These are phyloP conservation scores for Chelonoidis abingdonii DNA, from an alignment of 2,113 vertebrate species.

Conservation along the genomic window DNA sequence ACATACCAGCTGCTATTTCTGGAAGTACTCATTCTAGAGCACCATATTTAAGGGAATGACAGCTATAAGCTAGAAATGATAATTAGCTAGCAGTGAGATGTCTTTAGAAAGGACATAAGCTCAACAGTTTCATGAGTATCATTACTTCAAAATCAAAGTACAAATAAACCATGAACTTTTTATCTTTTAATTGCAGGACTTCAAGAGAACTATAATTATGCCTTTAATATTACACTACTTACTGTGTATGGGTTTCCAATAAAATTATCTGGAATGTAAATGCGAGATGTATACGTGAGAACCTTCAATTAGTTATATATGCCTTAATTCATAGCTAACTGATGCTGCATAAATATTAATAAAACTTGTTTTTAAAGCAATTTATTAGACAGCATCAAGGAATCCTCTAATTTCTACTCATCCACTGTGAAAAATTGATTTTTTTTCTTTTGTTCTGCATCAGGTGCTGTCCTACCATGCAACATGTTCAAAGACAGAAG, in stretches of 20 bases:
- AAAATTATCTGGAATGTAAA: slow-evolving; percentile 19
- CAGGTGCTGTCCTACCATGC: slow-evolving; percentile 99
- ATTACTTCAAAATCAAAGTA: slow-evolving; percentile 7
- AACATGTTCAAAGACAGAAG: slow-evolving; percentile 98
- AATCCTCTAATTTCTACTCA: slow-evolving; percentile 4
- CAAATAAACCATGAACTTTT: background rate
- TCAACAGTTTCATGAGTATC: background rate
- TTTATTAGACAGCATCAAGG: slow-evolving; percentile 26
- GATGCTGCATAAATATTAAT: slow-evolving; percentile 19
- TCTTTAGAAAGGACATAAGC: background rate
- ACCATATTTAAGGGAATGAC: background rate
- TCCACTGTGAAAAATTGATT: background rate
- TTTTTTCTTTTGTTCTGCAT: slow-evolving; percentile 64
- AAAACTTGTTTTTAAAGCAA: slow-evolving; percentile 41
- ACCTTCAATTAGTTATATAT: slow-evolving; percentile 11
- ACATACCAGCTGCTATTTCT: background rate
- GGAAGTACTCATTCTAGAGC: background rate
- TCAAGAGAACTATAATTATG: background rate
- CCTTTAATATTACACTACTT: slow-evolving; percentile 33
- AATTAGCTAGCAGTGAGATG: background rate
- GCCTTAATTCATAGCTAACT: slow-evolving; percentile 37
- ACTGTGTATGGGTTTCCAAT: background rate
- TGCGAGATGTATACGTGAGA: slow-evolving; percentile 18
- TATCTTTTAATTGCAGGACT: slow-evolving; percentile 20
- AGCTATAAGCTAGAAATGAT: background rate